Evolutionary conservation across 1,140 invertebrate genomes (phyloP), one percentile per base, ranked within the genome.

Genomic region (Musca vetustissima): DNA sequence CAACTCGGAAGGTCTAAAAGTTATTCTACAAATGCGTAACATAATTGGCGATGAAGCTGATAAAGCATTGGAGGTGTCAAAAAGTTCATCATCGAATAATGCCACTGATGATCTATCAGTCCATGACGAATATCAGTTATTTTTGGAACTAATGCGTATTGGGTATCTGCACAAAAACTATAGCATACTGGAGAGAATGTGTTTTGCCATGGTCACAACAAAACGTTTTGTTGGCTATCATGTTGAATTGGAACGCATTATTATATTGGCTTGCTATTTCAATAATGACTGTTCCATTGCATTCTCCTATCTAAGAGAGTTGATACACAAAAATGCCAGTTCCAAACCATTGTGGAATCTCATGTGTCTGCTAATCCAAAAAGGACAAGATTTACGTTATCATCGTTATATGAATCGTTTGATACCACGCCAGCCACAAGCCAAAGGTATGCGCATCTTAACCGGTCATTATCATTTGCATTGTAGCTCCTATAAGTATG

Each of bases 391-490:
- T 80, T 86, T 88, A 11, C 85, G 92, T 28, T 92, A 96, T 78
- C 90, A 91, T 73, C 87, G 90, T 73, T 97, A 95, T 76, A 88
- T 95, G 55, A 88, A 92, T 70, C 85, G 95, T 55, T 81, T 92
- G 1, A 86, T 93, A 70, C 83, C 74, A 6, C 74, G 79, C 2
- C 72, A 75, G 49, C 73, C 78, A 4, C 70, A 68, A 15, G 72
- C 74, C 0, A 74, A 73, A 25, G 69, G 66, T 7, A 75, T 78
- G 72, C 74, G 76, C 67, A 85, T 95, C 22, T 86, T 96, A 43
- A 89, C 94, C 77, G 95, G 92, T 0, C 95, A 97, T 75, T 94
- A 93, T 83, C 94, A 92, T 73, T 85, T 96, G 48, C 88, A 91
- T 59, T 89, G 92, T 47, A 93, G 93, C 14, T 92, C 92, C 19